Conservation (phyloP, 2,888 invertebrate genomes). For the Polia nebulosa region DNA sequence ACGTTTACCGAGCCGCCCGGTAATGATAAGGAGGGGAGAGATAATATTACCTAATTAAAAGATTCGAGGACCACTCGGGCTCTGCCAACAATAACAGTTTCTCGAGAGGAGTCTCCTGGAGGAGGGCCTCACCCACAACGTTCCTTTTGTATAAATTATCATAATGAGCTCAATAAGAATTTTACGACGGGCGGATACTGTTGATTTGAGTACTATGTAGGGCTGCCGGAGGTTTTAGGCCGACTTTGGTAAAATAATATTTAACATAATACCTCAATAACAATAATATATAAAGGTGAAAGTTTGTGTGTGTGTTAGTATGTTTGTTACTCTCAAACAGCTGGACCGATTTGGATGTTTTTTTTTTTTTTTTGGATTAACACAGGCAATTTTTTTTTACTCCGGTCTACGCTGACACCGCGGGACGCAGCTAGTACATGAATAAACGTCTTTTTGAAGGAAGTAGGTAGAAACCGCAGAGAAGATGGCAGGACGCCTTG, state of each 20-base stretch:
- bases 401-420: no score
- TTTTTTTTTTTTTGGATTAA: no score
- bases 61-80: slow-evolving; percentile 52
- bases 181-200: slow-evolving; percentile 51
- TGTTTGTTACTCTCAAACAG: no score
- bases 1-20: slow-evolving; percentile 9
- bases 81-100: slow-evolving; percentile 51
- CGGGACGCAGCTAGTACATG: no score
- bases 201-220: slow-evolving; percentile 33
- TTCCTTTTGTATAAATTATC: slow-evolving; percentile 58
- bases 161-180: slow-evolving; percentile 63
- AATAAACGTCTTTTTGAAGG: no score
- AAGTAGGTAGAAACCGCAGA: no score
- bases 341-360: no score
- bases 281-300: no score
- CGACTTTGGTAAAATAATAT: not conserved
- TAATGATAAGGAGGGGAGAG: slow-evolving; percentile 33
- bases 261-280: no score
- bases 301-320: no score
- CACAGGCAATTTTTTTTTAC: no score
- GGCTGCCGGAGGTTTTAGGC: slow-evolving; percentile 5
- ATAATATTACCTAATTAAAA: slow-evolving; percentile 61
- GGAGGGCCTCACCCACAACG: not conserved
- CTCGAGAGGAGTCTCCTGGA: slow-evolving; percentile 14
- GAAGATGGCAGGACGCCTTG: no score